Conservation (phyloP, 2,888 invertebrate species). For the Pherbina coryleti region DNA sequence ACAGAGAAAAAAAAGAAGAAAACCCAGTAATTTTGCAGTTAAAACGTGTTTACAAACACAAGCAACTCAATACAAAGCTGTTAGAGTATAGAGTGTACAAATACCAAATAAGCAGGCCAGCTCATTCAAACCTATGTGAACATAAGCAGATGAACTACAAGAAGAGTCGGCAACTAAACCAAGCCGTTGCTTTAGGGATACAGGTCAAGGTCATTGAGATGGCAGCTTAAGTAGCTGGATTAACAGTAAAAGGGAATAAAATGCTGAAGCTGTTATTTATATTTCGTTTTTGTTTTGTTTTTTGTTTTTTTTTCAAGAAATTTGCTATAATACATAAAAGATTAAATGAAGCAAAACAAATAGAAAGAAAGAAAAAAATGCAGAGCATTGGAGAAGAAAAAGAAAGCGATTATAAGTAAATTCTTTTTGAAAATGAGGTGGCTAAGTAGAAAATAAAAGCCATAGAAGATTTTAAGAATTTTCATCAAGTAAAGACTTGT, state of each 20-base stretch:
- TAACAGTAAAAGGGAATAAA: neutral
- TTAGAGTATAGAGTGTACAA: neutral
- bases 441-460: too few relatives aligned
- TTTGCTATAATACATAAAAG: too few relatives aligned
- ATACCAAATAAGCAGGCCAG: conserved; percentile 5
- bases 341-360: too few relatives aligned
- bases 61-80: neutral
- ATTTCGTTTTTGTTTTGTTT: neutral
- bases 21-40: conserved; percentile 5
- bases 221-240: neutral
- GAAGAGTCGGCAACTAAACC: neutral
- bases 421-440: too few relatives aligned
- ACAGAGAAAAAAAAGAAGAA: neutral
- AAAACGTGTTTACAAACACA: conserved; percentile 27
- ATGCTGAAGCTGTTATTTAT: neutral
- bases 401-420: neutral
- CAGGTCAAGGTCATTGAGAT: conserved; percentile 29
- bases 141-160: neutral
- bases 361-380: too few relatives aligned
- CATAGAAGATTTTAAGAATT: too few relatives aligned
- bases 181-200: conserved; percentile 8
- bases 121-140: neutral
- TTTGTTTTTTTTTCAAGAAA: too few relatives aligned
- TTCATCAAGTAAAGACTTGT: neutral
- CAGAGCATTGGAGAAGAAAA: neutral